Evolutionary conservation across 2,113 vertebrate genomes (phyloP).

Genomic region (Crotophaga sulcirostris): DNA sequence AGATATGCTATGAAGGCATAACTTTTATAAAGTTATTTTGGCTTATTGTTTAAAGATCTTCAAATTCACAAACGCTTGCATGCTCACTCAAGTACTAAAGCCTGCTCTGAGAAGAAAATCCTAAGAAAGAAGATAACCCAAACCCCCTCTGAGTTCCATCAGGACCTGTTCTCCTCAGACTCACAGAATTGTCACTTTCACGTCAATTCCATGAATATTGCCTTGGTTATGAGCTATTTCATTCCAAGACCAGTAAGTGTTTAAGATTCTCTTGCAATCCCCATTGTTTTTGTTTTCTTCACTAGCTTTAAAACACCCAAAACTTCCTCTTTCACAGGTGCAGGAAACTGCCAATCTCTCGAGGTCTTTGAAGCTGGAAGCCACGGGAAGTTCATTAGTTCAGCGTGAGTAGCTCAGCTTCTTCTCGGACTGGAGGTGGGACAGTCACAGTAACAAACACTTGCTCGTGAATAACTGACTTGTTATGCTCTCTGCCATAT

Average conservation of each 20-base stretch:
- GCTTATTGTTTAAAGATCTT: not conserved
- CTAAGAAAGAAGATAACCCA: not conserved
- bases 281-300: not conserved
- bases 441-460: not conserved
- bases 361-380: not conserved
- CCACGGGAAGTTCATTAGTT: not conserved
- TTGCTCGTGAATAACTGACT: not conserved
- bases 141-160: not conserved
- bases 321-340: not conserved
- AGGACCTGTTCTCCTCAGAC: not conserved
- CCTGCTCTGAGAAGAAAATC: not conserved
- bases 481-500: not conserved
- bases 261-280: not conserved
- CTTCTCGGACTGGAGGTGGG: not conserved
- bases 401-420: not conserved
- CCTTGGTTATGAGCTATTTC: not conserved
- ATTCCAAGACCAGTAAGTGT: not conserved
- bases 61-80: not conserved
- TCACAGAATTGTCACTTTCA: not conserved
- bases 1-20: not conserved
- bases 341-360: not conserved
- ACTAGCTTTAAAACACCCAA: not conserved
- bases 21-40: not conserved
- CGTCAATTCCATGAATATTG: not conserved
- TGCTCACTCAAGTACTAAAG: not conserved